Base-by-base conservation (phyloP, 2,888 invertebrate species). In the Oscheius onirici region DNA sequence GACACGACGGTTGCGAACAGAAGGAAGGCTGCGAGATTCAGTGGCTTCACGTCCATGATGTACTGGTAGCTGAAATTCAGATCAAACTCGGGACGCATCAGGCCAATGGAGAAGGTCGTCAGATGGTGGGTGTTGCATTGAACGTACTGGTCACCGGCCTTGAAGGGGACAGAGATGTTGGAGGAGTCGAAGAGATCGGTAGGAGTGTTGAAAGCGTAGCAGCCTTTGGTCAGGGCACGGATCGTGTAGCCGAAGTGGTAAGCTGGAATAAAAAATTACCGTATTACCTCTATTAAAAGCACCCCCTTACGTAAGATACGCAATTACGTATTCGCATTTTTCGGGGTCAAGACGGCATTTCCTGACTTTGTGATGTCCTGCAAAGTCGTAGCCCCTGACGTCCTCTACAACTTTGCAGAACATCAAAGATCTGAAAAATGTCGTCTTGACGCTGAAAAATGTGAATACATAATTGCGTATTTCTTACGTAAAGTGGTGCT, bases 151-250 rank as follows among this genome's bases (percentile, higher is more conserved):
- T 73, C 69, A 24, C 80, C 77, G 2, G 22, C 13, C 8, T 49
- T 49, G 13, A 65, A 34, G 28, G 20, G 22, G 10, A 70, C 70
- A 41, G 34, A n/a, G 20, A 81, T 74, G 68, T 81, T 80, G 28
- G 40, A 55, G 3, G 76, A 74, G 58, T 72, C 75, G 72, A 78
- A 81, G 17, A 70, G 40, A 51, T 82, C 80, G 10, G 55, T 20
- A 0, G 34, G 51, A n/a, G 70, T 61, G n/a, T 67, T 40, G 68
- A 77, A 80, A 65, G 51, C 77, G 61, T 77, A 82, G 54, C 82
- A 82, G 68, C 82, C 82, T 63, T 82, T 82, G 20, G 76, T 75
- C 34, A 80, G 71, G 0, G 74, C 75, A 10, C 77, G 63, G 6
- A 78, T n/a, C 22, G 46, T 34, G 44, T 80, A 82, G 58, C 79